phyloP scores from a whole-genome alignment of 2,113 vertebrate species.

The Natator depressus region DNA sequence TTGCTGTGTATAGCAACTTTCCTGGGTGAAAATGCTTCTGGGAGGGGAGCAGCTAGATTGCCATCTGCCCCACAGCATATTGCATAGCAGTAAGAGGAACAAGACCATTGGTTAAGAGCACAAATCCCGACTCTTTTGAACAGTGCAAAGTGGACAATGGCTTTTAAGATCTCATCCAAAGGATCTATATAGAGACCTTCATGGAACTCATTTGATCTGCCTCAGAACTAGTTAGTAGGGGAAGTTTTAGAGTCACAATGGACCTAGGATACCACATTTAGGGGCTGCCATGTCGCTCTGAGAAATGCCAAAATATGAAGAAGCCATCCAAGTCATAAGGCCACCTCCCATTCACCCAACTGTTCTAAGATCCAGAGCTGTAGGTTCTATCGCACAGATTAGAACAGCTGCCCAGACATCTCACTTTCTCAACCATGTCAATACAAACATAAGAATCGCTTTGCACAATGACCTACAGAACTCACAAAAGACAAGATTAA shows the following conservation, averaged over 20 bases:
- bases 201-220: not conserved
- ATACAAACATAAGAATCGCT: too few species aligned
- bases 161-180: not conserved
- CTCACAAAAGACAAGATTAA: too few species aligned
- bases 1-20: not conserved
- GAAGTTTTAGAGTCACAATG: not conserved
- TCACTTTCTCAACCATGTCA: too few species aligned
- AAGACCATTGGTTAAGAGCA: not conserved
- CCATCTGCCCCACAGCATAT: not conserved
- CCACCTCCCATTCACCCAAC: not conserved
- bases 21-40: not conserved
- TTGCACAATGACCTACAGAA: too few species aligned
- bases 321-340: not conserved
- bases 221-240: not conserved
- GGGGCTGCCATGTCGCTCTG: not conserved
- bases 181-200: not conserved
- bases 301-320: not conserved
- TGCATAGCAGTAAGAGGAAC: not conserved
- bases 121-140: not conserved
- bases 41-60: not conserved
- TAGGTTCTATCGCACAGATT: not conserved
- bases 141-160: not conserved
- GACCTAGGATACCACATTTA: not conserved
- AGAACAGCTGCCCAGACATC: too few species aligned
- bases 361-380: not conserved